Evolutionary conservation across 2,797 vertebrate species (phyloP).

Genomic region (Urocyon cinereoargenteus): DNA sequence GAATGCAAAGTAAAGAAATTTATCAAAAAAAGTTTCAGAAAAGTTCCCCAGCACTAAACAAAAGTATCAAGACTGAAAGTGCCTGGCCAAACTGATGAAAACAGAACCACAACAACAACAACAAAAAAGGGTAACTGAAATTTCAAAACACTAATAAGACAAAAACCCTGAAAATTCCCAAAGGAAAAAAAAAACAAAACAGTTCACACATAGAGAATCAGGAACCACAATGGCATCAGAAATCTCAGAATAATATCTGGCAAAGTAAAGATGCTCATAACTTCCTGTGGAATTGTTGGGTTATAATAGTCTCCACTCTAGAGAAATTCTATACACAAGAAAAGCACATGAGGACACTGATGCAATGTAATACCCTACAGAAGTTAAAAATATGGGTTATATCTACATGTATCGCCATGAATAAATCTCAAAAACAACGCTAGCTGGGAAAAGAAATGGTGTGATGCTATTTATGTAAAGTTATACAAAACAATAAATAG

Average conservation of each 20-base stretch:
- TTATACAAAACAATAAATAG: not conserved
- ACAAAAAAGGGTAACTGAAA: conserved; percentile 27
- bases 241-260: not conserved
- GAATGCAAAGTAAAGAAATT: conserved; percentile 20
- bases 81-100: not conserved
- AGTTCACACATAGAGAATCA: not conserved
- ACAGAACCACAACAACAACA: not conserved
- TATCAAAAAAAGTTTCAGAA: conserved; percentile 27
- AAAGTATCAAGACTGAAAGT: conserved; percentile 11
- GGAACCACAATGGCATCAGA: conserved; percentile 40
- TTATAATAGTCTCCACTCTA: not conserved
- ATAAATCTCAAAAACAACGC: conserved; percentile 56
- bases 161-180: conserved; percentile 62
- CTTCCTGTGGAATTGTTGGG: not conserved
- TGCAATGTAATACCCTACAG: not conserved
- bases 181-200: not conserved
- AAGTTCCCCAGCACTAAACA: conserved; percentile 36
- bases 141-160: conserved; percentile 53
- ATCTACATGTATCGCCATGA: not conserved
- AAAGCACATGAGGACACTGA: not conserved
- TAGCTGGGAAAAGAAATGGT: not conserved
- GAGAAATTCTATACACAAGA: not conserved
- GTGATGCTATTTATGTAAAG: not conserved
- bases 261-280: not conserved
- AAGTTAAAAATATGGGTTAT: not conserved